Evolutionary conservation across 1,140 invertebrate species (phyloP).

Genomic region (Trinorchestia longiramus): DNA sequence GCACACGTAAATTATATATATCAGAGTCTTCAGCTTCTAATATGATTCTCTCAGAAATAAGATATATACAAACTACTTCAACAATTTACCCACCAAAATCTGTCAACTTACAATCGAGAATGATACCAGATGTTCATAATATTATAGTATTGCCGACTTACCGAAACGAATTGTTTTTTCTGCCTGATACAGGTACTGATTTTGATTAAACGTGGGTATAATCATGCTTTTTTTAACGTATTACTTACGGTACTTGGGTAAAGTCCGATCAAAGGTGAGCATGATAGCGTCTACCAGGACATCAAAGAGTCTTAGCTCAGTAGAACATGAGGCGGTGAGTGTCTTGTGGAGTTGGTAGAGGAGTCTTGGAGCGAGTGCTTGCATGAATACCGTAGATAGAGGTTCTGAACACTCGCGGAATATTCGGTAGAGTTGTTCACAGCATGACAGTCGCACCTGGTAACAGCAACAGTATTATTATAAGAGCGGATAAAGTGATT

Average conservation of each 20-base stretch:
- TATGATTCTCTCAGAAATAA: too few relatives aligned
- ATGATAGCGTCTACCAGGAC: conserved; percentile 13
- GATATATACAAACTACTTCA: too few relatives aligned
- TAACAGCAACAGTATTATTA: background rate
- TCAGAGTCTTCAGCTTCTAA: too few relatives aligned
- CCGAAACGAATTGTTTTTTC: too few relatives aligned
- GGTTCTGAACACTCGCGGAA: background rate
- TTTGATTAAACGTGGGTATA: too few relatives aligned
- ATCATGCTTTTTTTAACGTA: background rate
- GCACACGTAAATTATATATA: too few relatives aligned
- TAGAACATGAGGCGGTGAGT: conserved; percentile 68
- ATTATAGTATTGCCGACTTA: too few relatives aligned
- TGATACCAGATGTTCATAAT: too few relatives aligned
- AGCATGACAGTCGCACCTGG: conserved; percentile 30
- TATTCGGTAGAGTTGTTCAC: conserved; percentile 36
- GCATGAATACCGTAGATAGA: conserved; percentile 82
- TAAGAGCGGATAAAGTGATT: background rate
- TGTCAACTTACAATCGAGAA: too few relatives aligned
- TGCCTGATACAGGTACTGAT: too few relatives aligned
- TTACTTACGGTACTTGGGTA: conserved; percentile 28
- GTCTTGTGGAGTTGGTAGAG: conserved; percentile 80
- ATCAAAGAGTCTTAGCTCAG: conserved; percentile 74
- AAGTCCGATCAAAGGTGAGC: conserved; percentile 6
- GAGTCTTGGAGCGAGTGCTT: conserved; percentile 81
- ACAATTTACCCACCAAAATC: too few relatives aligned